These are phyloP conservation scores for Siphamia tubifer DNA, from an alignment of 2,113 vertebrate species.

Conservation along the genomic window DNA sequence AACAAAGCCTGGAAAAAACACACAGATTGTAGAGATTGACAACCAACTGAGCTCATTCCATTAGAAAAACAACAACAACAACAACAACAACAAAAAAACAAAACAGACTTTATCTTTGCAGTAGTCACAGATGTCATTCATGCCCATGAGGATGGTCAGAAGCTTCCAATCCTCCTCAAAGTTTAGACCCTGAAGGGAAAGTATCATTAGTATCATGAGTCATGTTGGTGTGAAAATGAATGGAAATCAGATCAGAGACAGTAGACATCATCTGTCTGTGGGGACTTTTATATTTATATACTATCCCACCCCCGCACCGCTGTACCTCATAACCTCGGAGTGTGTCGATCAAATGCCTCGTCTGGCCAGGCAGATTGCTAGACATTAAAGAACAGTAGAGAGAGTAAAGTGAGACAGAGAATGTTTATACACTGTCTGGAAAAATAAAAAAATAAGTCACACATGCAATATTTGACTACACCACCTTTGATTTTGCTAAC, in stretches of 20 bases:
- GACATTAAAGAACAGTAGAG: background rate
- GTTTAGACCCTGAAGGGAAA: slow-evolving; percentile 69
- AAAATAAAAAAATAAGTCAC: too few species aligned
- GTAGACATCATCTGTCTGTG: background rate
- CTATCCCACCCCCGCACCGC: too few species aligned
- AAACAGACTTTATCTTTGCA: slow-evolving; percentile 82
- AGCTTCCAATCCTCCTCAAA: slow-evolving; percentile 85
- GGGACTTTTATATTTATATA: background rate
- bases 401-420: too few species aligned
- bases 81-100: too few species aligned
- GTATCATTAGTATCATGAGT: background rate
- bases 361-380: slow-evolving; percentile 79
- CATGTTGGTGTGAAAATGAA: too few species aligned
- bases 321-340: slow-evolving; percentile 78
- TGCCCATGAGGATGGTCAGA: slow-evolving; percentile 82
- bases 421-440: too few species aligned
- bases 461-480: too few species aligned
- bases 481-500: too few species aligned
- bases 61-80: background rate
- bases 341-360: slow-evolving; percentile 78
- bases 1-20: slow-evolving; percentile 69
- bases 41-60: background rate
- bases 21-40: background rate
- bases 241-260: too few species aligned
- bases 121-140: slow-evolving; percentile 85